Conservation (phyloP, 2,113 vertebrate species). For the Hystrix cristata region DNA sequence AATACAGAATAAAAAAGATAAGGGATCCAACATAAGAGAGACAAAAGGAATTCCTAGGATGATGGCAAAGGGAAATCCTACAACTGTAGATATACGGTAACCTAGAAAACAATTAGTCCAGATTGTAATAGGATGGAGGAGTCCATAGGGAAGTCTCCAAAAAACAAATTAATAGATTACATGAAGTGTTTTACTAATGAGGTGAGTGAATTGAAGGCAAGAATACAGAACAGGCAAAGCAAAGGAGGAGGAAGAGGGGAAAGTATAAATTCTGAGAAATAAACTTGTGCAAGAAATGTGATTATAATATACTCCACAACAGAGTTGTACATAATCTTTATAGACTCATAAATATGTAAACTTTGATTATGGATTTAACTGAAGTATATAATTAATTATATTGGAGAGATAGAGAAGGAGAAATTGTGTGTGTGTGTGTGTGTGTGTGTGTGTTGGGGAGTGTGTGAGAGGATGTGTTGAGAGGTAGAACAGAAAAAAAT, state of each 20-base stretch:
- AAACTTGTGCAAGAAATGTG: not conserved
- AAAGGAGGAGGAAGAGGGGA: not conserved
- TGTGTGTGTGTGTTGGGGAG: not conserved
- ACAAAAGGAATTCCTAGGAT: not conserved
- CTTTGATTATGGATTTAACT: slow-evolving; percentile 20
- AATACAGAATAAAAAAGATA: not conserved
- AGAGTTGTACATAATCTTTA: not conserved
- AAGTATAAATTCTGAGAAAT: slow-evolving; percentile 28
- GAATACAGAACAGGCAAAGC: not conserved
- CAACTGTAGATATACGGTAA: not conserved
- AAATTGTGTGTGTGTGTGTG: not conserved
- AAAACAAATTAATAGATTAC: slow-evolving; percentile 20
- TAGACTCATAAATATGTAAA: slow-evolving; percentile 28
- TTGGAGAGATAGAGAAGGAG: not conserved
- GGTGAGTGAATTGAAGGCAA: slow-evolving; percentile 10
- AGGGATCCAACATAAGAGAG: not conserved
- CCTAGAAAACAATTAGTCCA: not conserved
- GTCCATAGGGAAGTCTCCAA: not conserved
- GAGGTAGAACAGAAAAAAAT: slow-evolving; percentile 9
- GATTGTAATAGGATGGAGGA: not conserved
- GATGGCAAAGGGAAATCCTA: not conserved
- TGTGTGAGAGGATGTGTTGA: not conserved
- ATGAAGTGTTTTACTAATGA: not conserved
- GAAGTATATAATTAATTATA: not conserved
- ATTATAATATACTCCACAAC: not conserved